Conservation (phyloP, 1,140 invertebrate genomes). For the Venustaconcha ellipsiformis region DNA sequence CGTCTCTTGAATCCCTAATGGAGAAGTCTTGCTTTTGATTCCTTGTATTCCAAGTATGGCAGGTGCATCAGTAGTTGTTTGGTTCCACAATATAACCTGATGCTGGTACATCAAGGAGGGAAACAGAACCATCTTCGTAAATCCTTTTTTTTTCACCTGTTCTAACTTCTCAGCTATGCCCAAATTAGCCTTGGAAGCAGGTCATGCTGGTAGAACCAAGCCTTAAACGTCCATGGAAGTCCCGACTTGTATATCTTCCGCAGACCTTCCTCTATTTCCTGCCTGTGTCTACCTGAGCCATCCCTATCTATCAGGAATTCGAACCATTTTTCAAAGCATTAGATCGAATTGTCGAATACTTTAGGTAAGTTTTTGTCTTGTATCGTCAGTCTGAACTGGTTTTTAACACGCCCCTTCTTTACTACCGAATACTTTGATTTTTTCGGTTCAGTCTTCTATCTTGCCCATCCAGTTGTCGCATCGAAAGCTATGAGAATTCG, state of each 20-base stretch:
- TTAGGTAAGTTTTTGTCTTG: background rate
- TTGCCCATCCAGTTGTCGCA: background rate
- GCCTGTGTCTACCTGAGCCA: background rate
- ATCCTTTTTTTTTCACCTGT: background rate
- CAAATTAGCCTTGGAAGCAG: constrained; percentile 16
- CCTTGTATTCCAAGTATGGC: too few species aligned
- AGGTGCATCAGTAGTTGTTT: too few species aligned
- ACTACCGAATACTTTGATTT: background rate
- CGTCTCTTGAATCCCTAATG: too few species aligned
- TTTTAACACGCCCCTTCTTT: too few species aligned
- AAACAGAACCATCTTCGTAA: too few species aligned
- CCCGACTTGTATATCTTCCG: constrained; percentile 8
- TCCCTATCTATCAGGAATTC: too few species aligned
- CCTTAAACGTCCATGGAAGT: constrained; percentile 24
- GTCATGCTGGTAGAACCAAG: constrained; percentile 19
- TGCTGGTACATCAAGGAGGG: too few species aligned
- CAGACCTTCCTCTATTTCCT: background rate
- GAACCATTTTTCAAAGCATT: too few species aligned
- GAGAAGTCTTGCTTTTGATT: too few species aligned
- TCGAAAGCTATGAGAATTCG: constrained; percentile 23
- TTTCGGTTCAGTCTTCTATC: constrained; percentile 15
- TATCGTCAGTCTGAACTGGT: too few species aligned
- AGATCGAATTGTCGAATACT: constrained; percentile 2
- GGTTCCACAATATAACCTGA: too few species aligned
- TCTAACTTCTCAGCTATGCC: constrained; percentile 4